These are phyloP conservation scores for Drosophila imparisetae DNA, from an alignment of 2,888 invertebrate species.

Conservation along the genomic window DNA sequence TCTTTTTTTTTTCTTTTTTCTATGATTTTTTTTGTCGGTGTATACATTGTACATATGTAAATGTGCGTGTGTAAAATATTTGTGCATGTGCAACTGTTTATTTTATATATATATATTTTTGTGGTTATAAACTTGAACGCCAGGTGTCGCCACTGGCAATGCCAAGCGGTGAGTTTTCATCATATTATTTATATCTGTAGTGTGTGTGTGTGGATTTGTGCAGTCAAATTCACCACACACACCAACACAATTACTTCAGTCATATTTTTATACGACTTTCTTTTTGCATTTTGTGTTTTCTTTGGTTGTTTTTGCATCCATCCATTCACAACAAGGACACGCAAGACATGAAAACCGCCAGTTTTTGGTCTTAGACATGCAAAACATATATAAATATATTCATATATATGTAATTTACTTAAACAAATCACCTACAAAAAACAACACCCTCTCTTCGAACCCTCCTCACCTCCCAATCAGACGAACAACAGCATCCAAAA, in stretches of 20 bases:
- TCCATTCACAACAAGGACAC: slow-evolving; percentile 39
- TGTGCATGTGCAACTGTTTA: slow-evolving; percentile 32
- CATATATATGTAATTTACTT: not conserved
- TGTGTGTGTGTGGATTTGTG: slow-evolving; percentile 10
- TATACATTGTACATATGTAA: slow-evolving; percentile 34
- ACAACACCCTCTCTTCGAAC: slow-evolving; percentile 6
- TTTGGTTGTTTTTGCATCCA: slow-evolving; percentile 32
- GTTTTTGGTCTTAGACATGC: not conserved
- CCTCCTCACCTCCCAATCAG: slow-evolving; percentile 3
- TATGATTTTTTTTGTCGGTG: slow-evolving; percentile 33
- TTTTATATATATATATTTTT: slow-evolving; percentile 24
- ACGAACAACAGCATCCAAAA: slow-evolving; percentile 33
- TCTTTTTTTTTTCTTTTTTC: slow-evolving; percentile 32
- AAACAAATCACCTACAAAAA: not conserved
- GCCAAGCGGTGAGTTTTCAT: slow-evolving; percentile 60
- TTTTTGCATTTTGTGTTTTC: slow-evolving; percentile 20
- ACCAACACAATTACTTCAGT: slow-evolving; percentile 7
- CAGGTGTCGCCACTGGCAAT: slow-evolving; percentile 51
- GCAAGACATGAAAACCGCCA: slow-evolving; percentile 21
- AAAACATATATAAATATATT: not conserved
- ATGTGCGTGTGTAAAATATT: slow-evolving; percentile 20
- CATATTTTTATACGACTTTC: slow-evolving; percentile 4
- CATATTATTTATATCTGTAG: slow-evolving; percentile 13
- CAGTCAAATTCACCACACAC: not conserved
- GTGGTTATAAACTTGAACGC: slow-evolving; percentile 44